phyloP scores from a whole-genome alignment of 1,140 invertebrate species.

The Eueides isabella region DNA sequence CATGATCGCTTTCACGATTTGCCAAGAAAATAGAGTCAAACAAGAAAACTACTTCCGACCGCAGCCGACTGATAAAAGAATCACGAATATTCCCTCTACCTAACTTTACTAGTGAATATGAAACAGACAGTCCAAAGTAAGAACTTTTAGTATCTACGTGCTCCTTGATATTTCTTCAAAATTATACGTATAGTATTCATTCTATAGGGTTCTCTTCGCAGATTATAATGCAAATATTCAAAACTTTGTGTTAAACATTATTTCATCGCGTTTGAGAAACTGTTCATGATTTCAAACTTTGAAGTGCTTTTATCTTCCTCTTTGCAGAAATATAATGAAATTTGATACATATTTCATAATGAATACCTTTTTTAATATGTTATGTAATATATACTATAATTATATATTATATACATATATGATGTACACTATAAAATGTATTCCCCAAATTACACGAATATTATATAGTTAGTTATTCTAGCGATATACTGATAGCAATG shows the following conservation, averaged over 20 bases:
- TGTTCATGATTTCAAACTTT: constrained; percentile 13
- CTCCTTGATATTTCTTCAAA: constrained; percentile 37
- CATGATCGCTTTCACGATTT: constrained; percentile 79
- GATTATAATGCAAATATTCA: constrained; percentile 13
- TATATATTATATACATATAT: background rate
- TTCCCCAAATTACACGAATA: no score
- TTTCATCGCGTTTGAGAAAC: background rate
- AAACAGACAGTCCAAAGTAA: constrained; percentile 50
- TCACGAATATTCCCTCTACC: constrained; percentile 43
- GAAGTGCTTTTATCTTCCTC: constrained; percentile 13
- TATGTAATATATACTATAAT: background rate
- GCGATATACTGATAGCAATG: no score
- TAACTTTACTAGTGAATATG: constrained; percentile 64
- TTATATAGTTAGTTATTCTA: no score
- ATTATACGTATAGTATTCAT: constrained; percentile 1
- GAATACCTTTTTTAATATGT: background rate
- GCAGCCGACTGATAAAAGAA: constrained; percentile 67
- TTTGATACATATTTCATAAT: background rate
- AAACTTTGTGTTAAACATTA: background rate
- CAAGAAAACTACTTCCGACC: constrained; percentile 66
- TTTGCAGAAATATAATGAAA: background rate
- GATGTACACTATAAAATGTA: no score
- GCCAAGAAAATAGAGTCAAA: constrained; percentile 76
- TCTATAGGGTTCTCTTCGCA: background rate
- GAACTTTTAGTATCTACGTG: constrained; percentile 48